Evolutionary conservation across 2,888 invertebrate genomes (phyloP).

Genomic region (Candidula unifasciata): DNA sequence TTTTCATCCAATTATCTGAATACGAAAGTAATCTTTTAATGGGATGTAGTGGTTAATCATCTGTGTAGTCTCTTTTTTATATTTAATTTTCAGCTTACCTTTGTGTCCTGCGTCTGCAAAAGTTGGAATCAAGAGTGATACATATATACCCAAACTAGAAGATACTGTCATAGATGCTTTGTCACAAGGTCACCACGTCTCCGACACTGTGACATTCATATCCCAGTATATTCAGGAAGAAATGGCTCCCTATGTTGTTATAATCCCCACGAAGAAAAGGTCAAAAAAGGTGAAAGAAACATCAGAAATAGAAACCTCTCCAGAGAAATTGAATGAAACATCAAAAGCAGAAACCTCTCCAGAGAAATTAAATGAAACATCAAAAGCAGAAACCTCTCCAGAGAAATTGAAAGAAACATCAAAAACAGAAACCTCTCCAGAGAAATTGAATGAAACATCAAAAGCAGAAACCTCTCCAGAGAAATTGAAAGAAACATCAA

Average conservation of each 20-base stretch:
- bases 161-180: neutral
- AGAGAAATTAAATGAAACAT: constrained; percentile 5
- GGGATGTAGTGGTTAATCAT: no score
- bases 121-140: constrained; percentile 40
- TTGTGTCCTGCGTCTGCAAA: neutral
- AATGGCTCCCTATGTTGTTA: constrained; percentile 50
- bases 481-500: constrained; percentile 1
- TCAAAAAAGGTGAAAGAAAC: constrained; percentile 3
- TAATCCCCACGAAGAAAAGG: constrained; percentile 46
- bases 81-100: neutral
- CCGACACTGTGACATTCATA: constrained; percentile 18
- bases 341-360: neutral
- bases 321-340: neutral
- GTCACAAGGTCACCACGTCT: neutral
- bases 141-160: constrained; percentile 25
- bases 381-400: neutral
- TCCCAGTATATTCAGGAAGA: constrained; percentile 30
- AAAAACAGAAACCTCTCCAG: neutral
- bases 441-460: constrained; percentile 3
- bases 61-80: neutral
- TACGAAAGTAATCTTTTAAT: no score
- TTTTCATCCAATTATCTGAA: no score
- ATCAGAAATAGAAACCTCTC: neutral
- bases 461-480: neutral
- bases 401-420: constrained; percentile 1